These are phyloP conservation scores for Murina feae DNA, from an alignment of 2,113 vertebrate genomes.

Conservation along the genomic window DNA sequence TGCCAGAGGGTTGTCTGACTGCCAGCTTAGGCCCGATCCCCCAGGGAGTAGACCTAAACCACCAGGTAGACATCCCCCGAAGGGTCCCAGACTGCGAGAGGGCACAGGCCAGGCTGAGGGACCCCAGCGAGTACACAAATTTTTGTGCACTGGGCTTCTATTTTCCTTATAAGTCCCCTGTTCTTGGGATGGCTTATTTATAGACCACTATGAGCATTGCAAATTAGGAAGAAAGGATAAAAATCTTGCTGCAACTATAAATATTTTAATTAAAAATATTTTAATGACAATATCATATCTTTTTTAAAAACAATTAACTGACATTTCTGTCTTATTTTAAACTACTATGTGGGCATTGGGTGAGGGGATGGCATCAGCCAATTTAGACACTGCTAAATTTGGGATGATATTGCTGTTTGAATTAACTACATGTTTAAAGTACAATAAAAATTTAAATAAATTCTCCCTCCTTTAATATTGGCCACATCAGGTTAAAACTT, in stretches of 20 bases:
- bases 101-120: no score
- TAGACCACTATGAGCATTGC: not conserved
- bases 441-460: not conserved
- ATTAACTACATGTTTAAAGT: not conserved
- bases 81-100: no score
- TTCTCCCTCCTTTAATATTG: not conserved
- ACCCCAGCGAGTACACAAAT: no score
- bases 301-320: not conserved
- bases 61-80: no score
- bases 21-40: no score
- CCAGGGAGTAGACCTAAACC: no score
- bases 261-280: not conserved
- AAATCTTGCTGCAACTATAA: not conserved
- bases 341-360: not conserved
- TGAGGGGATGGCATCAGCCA: fast-evolving
- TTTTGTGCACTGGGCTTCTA: no score
- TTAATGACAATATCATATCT: not conserved
- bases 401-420: not conserved
- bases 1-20: no score
- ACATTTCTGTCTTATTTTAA: not conserved
- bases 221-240: not conserved
- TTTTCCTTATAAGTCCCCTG: not conserved
- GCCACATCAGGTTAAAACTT: not conserved
- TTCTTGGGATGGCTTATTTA: not conserved
- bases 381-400: not conserved